Conservation (phyloP, 2,797 vertebrate species). For the Gallirallus australis region DNA sequence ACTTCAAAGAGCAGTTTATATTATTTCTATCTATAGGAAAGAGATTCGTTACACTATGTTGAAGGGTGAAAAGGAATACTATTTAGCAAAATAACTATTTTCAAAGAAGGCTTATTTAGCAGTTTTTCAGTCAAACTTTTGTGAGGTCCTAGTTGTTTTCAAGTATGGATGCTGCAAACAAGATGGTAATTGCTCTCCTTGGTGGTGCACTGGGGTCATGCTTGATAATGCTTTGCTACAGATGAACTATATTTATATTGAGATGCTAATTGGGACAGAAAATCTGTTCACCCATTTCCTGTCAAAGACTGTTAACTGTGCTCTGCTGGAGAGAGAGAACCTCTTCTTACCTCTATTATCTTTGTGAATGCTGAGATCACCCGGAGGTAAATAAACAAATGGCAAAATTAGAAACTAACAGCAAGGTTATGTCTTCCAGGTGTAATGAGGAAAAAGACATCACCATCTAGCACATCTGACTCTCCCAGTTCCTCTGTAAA, state of each 20-base stretch:
- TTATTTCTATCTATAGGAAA: slow-evolving; percentile 43
- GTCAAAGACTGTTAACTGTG: not conserved
- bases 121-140: not conserved
- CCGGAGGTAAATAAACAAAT: not conserved
- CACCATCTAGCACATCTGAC: not conserved
- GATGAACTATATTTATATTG: not conserved
- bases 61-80: not conserved
- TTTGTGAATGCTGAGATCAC: not conserved
- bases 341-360: not conserved
- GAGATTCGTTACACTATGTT: slow-evolving; percentile 27
- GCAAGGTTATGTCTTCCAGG: not conserved
- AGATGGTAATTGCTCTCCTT: not conserved
- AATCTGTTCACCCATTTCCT: not conserved
- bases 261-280: not conserved
- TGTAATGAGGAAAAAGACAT: not conserved
- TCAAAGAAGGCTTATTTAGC: not conserved
- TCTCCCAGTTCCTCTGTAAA: not conserved
- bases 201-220: not conserved
- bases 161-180: not conserved
- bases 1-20: slow-evolving; percentile 1
- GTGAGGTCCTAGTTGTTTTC: not conserved
- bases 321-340: not conserved
- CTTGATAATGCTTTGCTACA: not conserved
- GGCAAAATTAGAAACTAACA: not conserved
- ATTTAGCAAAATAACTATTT: not conserved